These are phyloP conservation scores for Mirounga angustirostris DNA, from an alignment of 2,113 vertebrate genomes.

Conservation along the genomic window DNA sequence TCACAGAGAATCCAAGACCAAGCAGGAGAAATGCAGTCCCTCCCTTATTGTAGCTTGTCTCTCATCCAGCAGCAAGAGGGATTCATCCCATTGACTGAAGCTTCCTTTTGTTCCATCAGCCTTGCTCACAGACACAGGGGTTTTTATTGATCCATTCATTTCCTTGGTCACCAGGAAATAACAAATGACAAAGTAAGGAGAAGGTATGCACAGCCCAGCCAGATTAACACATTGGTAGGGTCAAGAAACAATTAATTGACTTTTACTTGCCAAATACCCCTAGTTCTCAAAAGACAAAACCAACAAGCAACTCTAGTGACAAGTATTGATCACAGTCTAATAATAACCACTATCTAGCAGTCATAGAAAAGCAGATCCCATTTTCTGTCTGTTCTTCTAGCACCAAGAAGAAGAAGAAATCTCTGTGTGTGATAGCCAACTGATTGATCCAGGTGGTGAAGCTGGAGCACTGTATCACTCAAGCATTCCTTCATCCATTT, in stretches of 20 bases:
- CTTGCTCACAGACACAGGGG: background rate
- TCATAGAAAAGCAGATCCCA: background rate
- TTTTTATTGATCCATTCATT: background rate
- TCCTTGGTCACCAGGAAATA: background rate
- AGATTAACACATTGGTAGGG: background rate
- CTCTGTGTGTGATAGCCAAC: background rate
- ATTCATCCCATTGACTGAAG: background rate
- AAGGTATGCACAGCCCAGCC: no score
- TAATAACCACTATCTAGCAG: background rate
- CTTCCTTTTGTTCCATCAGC: background rate
- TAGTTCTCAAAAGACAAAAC: constrained; percentile 24
- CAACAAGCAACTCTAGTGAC: background rate
- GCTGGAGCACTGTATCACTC: background rate
- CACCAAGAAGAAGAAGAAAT: background rate
- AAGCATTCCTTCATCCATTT: background rate
- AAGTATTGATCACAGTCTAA: background rate
- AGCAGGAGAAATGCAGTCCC: background rate
- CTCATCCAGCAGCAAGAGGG: background rate
- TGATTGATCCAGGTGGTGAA: background rate
- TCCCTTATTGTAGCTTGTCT: background rate
- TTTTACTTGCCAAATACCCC: background rate
- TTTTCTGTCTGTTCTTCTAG: background rate
- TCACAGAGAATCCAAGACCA: background rate
- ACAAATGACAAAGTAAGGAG: background rate
- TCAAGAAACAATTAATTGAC: background rate